Evolutionary conservation across 2,888 invertebrate genomes (phyloP).

Genomic region (Esperia sulphurella): DNA sequence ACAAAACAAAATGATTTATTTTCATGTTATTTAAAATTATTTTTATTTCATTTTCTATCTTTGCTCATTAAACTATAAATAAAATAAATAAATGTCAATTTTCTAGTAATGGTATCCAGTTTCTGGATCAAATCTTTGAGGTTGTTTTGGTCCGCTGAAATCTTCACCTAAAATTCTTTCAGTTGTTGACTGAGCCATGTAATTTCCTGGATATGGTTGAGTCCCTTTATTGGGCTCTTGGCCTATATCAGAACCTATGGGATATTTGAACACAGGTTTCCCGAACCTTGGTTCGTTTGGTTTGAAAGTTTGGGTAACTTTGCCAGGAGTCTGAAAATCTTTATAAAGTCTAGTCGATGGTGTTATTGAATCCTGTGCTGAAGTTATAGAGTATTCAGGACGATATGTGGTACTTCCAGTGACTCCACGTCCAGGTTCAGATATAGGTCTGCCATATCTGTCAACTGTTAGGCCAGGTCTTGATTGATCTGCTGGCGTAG

Average conservation of each 20-base stretch:
- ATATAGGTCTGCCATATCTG: constrained; percentile 9
- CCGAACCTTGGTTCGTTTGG: constrained; percentile 5
- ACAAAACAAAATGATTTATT: too few species aligned
- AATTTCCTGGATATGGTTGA: neutral
- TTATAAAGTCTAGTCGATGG: neutral
- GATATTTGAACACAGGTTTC: neutral
- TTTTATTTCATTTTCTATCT: constrained; percentile 5
- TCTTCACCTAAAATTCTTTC: constrained; percentile 45
- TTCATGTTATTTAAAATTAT: neutral
- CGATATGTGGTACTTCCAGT: constrained; percentile 1
- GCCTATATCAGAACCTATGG: neutral
- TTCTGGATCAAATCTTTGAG: constrained; percentile 46
- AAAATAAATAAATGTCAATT: neutral
- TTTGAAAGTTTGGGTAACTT: neutral
- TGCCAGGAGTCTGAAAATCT: neutral
- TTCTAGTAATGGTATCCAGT: constrained; percentile 56
- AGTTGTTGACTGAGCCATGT: constrained; percentile 12
- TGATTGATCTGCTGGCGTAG: neutral
- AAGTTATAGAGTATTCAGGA: neutral
- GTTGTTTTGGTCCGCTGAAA: constrained; percentile 56
- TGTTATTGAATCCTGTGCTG: neutral
- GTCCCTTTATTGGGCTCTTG: neutral
- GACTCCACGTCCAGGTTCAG: neutral
- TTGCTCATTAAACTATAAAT: neutral
- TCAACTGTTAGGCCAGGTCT: constrained; percentile 7